A percentile compares a stretch with the other conserved stretches of the same genome.
Conservation (phyloP, 2,797 vertebrate species). For the Fistularia tabacaria region DNA sequence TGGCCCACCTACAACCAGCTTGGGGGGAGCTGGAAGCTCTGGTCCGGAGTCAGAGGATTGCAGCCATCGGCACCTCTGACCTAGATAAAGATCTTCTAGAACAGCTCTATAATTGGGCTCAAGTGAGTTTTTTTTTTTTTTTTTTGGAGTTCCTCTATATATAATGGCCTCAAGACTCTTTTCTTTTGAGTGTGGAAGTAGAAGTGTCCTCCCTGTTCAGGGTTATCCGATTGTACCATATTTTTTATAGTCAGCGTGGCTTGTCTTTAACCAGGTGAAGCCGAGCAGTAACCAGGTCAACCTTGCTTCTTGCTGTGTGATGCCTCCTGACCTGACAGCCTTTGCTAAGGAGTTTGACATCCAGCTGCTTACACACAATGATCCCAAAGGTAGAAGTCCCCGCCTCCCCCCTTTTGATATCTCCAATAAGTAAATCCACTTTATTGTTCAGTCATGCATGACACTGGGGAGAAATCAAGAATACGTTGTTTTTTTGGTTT, state of each 20-base stretch:
- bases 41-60: slow-evolving; percentile 84
- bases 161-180: too few relatives aligned
- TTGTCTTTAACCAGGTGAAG: slow-evolving; percentile 81
- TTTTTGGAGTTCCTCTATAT: too few relatives aligned
- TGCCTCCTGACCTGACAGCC: slow-evolving; percentile 98
- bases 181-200: neutral
- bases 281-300: slow-evolving; percentile 99
- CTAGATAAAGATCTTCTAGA: slow-evolving; percentile 93
- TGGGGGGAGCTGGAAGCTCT: slow-evolving; percentile 92
- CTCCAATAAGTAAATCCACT: neutral
- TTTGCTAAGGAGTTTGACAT: slow-evolving; percentile 97
- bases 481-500: too few relatives aligned
- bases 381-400: slow-evolving; percentile 86
- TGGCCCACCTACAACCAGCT: slow-evolving; percentile 88
- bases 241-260: neutral
- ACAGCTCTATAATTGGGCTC: slow-evolving; percentile 93
- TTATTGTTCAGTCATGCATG: neutral
- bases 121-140: slow-evolving; percentile 85
- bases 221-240: too few relatives aligned
- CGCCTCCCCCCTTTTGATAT: too few relatives aligned
- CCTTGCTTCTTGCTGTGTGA: slow-evolving; percentile 97
- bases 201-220: neutral
- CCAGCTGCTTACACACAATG: slow-evolving; percentile 95
- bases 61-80: slow-evolving; percentile 94
- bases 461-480: neutral